A percentile compares a stretch with the other conserved stretches of the same genome.
phyloP scores from a whole-genome alignment of 2,888 invertebrate species.

The Cataglyphis livida region DNA sequence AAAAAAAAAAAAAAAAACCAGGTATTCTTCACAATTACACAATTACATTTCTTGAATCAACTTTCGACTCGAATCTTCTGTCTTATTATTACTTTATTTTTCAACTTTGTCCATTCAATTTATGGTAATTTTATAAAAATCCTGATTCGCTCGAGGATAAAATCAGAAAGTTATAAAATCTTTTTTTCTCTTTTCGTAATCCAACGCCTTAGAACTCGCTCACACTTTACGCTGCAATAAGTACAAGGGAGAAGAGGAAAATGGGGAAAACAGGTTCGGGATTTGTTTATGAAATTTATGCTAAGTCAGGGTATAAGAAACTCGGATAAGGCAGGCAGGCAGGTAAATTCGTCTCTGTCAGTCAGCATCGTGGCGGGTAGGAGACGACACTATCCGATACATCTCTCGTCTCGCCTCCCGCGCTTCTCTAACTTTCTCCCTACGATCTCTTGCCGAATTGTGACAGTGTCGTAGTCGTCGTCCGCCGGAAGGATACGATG shows the following conservation, averaged over 20 bases:
- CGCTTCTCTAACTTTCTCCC: constrained; percentile 63
- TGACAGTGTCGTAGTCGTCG: constrained; percentile 57
- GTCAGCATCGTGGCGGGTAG: constrained; percentile 38
- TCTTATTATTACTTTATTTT: not conserved
- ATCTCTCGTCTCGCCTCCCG: constrained; percentile 31
- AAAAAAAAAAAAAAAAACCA: not conserved
- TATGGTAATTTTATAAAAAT: constrained; percentile 12
- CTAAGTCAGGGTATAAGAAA: constrained; percentile 48
- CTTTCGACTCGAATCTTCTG: not conserved
- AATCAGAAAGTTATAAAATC: constrained; percentile 32
- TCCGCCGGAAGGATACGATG: constrained; percentile 67
- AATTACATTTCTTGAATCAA: not conserved
- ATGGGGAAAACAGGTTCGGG: constrained; percentile 14
- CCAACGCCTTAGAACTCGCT: constrained; percentile 28
- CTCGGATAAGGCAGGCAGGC: constrained; percentile 32
- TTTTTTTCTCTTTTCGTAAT: constrained; percentile 17
- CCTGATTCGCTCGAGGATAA: constrained; percentile 2
- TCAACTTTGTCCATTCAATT: not conserved
- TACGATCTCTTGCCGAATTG: constrained; percentile 63
- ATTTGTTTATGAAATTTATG: constrained; percentile 56
- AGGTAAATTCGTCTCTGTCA: constrained; percentile 54
- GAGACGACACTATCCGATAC: constrained; percentile 28
- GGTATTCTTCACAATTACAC: not conserved
- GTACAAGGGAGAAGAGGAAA: not conserved
- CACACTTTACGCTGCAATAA: constrained; percentile 23